These are phyloP conservation scores for Perca schrenkii DNA, from an alignment of 2,113 vertebrate species.

Conservation along the genomic window DNA sequence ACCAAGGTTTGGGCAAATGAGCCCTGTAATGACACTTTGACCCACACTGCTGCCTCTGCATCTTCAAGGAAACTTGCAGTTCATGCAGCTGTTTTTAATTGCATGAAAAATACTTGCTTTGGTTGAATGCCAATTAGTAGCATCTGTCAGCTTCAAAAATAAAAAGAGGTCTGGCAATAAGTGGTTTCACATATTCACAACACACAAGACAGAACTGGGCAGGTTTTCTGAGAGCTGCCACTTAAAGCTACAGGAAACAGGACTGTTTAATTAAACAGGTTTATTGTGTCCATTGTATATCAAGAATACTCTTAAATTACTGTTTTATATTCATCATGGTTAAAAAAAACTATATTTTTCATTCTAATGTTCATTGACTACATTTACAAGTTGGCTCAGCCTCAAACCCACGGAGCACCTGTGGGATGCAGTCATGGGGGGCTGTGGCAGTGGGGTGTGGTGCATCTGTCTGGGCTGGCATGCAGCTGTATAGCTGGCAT, in stretches of 20 bases:
- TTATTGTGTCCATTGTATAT: background rate
- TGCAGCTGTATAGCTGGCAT: constrained; percentile 32
- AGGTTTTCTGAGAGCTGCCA: background rate
- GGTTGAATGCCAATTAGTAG: constrained; percentile 39
- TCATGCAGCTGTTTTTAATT: constrained; percentile 33
- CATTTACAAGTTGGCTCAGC: background rate
- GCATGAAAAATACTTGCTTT: constrained; percentile 28
- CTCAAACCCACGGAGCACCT: constrained; percentile 10
- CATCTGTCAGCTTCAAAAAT: constrained; percentile 42
- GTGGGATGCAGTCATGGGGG: constrained; percentile 1
- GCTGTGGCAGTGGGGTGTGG: constrained; percentile 14
- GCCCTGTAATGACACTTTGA: constrained; percentile 26
- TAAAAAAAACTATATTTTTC: background rate
- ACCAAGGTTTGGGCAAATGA: constrained; percentile 29
- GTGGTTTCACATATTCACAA: background rate
- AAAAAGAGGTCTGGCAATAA: constrained; percentile 30
- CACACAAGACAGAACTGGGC: background rate
- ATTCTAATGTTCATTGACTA: background rate
- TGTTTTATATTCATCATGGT: background rate
- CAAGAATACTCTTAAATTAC: background rate
- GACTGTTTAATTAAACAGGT: too few species aligned
- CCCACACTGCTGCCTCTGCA: constrained; percentile 28
- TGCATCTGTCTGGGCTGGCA: constrained; percentile 49
- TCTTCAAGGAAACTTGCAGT: background rate
- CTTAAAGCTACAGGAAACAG: background rate